Evolutionary conservation across 2,888 invertebrate species (phyloP).

Genomic region (Tyria jacobaeae): DNA sequence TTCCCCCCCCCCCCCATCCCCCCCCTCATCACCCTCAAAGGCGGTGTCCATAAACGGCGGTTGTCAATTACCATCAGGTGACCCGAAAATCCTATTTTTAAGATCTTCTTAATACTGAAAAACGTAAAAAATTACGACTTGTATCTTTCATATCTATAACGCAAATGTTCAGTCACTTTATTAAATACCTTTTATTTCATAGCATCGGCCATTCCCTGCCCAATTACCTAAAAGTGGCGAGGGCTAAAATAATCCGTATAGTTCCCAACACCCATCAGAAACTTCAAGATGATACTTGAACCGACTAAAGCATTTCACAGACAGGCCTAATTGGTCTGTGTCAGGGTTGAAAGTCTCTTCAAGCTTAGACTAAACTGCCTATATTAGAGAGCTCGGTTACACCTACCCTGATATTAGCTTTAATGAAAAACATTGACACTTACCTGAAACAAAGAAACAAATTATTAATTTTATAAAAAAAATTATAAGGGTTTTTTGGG

Average conservation of each 20-base stretch:
- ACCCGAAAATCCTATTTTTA: no score
- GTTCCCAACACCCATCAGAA: slow-evolving; percentile 19
- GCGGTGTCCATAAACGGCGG: no score
- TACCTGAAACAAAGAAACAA: slow-evolving; percentile 45
- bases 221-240: slow-evolving; percentile 9
- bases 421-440: slow-evolving; percentile 24
- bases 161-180: no score
- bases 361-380: slow-evolving; percentile 30
- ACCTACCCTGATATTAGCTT: background rate
- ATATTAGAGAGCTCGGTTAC: slow-evolving; percentile 9
- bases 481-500: no score
- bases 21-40: no score
- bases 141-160: no score
- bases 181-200: background rate
- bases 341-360: slow-evolving; percentile 23
- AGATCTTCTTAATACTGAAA: no score
- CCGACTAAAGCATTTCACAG: slow-evolving; percentile 24
- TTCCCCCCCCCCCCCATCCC: no score
- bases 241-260: slow-evolving; percentile 18
- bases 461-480: background rate
- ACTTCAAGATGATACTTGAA: slow-evolving; percentile 22
- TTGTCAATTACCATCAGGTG: no score
- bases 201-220: no score
- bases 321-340: slow-evolving; percentile 36
- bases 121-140: no score